Base-by-base conservation (phyloP, 1,140 invertebrate genomes). In the Drosophila varians region DNA sequence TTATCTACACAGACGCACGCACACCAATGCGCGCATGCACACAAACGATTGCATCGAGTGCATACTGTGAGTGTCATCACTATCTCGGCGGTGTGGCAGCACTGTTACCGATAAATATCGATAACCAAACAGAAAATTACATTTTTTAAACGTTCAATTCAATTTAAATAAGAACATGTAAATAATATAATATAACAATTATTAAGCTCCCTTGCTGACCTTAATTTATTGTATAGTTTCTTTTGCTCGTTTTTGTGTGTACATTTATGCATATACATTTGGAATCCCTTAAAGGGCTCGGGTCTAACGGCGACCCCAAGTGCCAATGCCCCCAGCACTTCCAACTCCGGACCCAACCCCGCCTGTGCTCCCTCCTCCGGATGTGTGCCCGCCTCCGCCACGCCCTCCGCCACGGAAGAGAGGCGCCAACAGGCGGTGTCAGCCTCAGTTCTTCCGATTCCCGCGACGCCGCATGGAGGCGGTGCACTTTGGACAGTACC, bases 401-500 rank as follows among this genome's bases (percentile, higher is more conserved):
- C 36, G 14, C 25, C 46, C 46, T n/a, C 31, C 43, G 31, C 54
- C 60, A 12, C 60, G 53, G 54, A 64, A 64, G 36, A 53, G 36
- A 42, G 54, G 42, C 23, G 42, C 56, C 43, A 62, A 25, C 34
- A 43, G 57, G 34, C 61, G 19, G 11, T 12, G 56, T 62, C 61
- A 61, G 36, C 47, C 34, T 87, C 92, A 95, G 90, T 95, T 95
- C 90, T 96, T 96, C 58, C 95, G 92, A 79, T 95, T 93, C 9
- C 95, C 94, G 58, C 97, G 93, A 75, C 97, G 93, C 75, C 97
- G 96, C 96, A 98, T 98, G 70, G 96, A 95, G 55, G 96, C 94
- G 19, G 96, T 95, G 92, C 98, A 99, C 78, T 98, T 96, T 0
- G 97, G 97, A 92, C 98, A 99, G 91, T 97, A 99, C 98, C 98